Percentiles rank a stretch among this genome's conserved stretches.
Evolutionary conservation across 2,888 invertebrate species (phyloP).

Genomic region (Scelioninae gen. 1): DNA sequence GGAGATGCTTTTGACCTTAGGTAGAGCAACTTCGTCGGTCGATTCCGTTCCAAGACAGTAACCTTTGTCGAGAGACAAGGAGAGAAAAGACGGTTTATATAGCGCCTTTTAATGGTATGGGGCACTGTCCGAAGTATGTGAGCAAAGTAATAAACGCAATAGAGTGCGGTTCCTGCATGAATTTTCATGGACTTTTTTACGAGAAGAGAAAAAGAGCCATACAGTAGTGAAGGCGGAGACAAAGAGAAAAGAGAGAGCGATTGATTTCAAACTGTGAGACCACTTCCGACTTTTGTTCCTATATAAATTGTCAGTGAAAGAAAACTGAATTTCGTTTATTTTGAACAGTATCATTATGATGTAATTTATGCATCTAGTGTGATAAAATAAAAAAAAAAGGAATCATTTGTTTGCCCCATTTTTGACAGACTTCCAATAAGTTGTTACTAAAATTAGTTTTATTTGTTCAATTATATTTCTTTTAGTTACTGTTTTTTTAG

Average conservation of each 20-base stretch:
- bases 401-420: no score
- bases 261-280: constrained; percentile 50
- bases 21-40: constrained; percentile 36
- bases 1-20: constrained; percentile 44
- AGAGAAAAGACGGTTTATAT: constrained; percentile 56
- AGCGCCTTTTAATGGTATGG: no score
- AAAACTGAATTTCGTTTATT: neutral
- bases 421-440: no score
- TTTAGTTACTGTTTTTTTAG: no score
- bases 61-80: constrained; percentile 51
- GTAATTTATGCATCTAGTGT: no score
- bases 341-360: no score
- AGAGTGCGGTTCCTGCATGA: constrained; percentile 58
- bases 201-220: neutral
- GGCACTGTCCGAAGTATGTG: constrained; percentile 30
- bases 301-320: constrained; percentile 28
- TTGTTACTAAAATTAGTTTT: no score
- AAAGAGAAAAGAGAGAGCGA: constrained; percentile 7
- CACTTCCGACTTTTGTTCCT: constrained; percentile 38
- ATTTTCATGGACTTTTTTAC: constrained; percentile 60
- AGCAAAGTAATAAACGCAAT: constrained; percentile 59
- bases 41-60: constrained; percentile 52
- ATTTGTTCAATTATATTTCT: no score
- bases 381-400: no score
- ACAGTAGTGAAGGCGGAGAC: no score